Base-by-base conservation (phyloP, 2,797 vertebrate species). In the Hyperoplus lanceolatus region DNA sequence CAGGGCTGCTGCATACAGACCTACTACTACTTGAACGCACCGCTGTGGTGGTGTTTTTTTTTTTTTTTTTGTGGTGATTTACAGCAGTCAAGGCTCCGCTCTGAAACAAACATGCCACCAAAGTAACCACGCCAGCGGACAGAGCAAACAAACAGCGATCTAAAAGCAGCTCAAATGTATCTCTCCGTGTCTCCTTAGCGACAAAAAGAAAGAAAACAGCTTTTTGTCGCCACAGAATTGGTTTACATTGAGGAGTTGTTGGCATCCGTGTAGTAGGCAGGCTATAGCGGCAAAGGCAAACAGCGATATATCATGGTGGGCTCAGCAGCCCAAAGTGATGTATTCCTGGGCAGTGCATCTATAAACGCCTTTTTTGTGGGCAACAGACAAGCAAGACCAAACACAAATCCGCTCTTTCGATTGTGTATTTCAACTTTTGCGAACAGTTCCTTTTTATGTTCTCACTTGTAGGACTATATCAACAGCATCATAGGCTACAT, bases 371-470 rank as follows among this genome's bases (percentile, higher is more conserved):
- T 66, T 70, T 46, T 38, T 16, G 4, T 5, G 15, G 3, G 4
- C 55, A 54, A 45, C 5, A 46, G 38, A 45, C 64, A 29, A 29
- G 29, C 29, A 29, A 29, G 29, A 29, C 29, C 29, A 29, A 29
- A 39, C 70, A 36, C 5, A 5, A 49, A 73, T n/a, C 46, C 5
- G 39, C 59, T 4, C 1, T 48, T 76, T 56, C n/a, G 6, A 4
- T 10, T 18, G 42, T 14, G 1, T 4, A 56, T 50, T 81, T 84
- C 81, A 92, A 92, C 90, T 93, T 93, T 88, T 73, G 42, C 21
- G 16, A 10, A 81, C 68, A 85, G 50, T 85, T 79, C 5, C 48
- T 0, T 70, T 75, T 55, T 3, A 2, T 29, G 29, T 29, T 61
- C 45, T n/a, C 10, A 82, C 75, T 84, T 68, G 65, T 70, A 29